Conservation (phyloP, 2,888 invertebrate species). For the Polyommatus iphigenia region DNA sequence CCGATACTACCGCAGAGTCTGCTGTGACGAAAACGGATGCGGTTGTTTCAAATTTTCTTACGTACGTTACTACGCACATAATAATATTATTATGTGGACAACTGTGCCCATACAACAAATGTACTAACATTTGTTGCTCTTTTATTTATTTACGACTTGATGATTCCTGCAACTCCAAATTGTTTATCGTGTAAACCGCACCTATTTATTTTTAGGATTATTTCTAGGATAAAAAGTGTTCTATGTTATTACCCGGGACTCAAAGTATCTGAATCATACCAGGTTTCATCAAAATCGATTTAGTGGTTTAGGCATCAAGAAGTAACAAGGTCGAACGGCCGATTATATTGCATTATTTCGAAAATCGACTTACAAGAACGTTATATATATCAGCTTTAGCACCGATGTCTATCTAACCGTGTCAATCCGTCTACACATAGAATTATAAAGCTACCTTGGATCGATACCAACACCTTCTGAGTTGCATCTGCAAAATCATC, state of each 20-base stretch:
- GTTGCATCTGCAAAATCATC: not conserved
- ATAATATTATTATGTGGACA: too few relatives aligned
- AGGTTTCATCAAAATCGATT: not conserved
- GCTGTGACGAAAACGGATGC: constrained; percentile 8
- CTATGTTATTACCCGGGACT: too few relatives aligned
- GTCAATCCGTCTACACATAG: not conserved
- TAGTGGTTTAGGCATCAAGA: too few relatives aligned
- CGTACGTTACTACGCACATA: too few relatives aligned
- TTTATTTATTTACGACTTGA: too few relatives aligned
- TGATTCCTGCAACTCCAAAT: too few relatives aligned
- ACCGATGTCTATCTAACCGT: not conserved
- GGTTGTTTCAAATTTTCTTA: not conserved
- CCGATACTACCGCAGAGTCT: constrained; percentile 6
- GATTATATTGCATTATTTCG: not conserved
- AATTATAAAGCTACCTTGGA: not conserved
- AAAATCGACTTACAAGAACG: not conserved
- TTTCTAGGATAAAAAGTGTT: too few relatives aligned
- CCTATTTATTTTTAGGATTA: too few relatives aligned
- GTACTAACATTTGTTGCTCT: too few relatives aligned
- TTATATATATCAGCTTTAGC: not conserved
- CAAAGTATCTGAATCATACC: not conserved
- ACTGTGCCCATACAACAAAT: too few relatives aligned
- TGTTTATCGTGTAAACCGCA: too few relatives aligned
- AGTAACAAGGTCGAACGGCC: not conserved
- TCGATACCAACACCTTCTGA: not conserved